Evolutionary conservation across 2,888 invertebrate species (phyloP).

Genomic region (Drosophila limbata): DNA sequence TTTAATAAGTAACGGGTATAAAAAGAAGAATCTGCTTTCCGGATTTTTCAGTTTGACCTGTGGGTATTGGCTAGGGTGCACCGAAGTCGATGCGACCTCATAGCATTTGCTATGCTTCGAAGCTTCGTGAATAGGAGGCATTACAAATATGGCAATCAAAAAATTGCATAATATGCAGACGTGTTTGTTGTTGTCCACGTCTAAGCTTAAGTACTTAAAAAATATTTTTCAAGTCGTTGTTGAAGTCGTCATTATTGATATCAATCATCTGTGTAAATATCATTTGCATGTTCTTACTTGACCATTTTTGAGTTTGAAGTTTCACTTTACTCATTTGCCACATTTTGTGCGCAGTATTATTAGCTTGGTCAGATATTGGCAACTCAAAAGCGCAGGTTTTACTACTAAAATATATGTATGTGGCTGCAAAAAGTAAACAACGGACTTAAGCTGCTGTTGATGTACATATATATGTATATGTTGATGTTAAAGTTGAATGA

Average conservation of each 20-base stretch:
- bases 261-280: slow-evolving; percentile 18
- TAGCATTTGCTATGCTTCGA: background rate
- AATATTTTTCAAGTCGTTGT: slow-evolving; percentile 46
- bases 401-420: slow-evolving; percentile 1
- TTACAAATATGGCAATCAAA: too few relatives aligned
- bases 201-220: slow-evolving; percentile 51
- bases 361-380: slow-evolving; percentile 27
- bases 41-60: too few relatives aligned
- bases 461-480: background rate
- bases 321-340: background rate
- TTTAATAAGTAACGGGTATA: too few relatives aligned
- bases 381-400: slow-evolving; percentile 7
- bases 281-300: background rate
- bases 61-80: background rate
- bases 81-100: background rate
- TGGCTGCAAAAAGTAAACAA: background rate
- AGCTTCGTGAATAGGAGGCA: background rate
- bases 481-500: slow-evolving; percentile 47
- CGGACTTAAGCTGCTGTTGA: background rate
- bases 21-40: too few relatives aligned
- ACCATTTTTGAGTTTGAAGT: background rate
- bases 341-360: background rate
- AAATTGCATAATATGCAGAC: too few relatives aligned
- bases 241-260: slow-evolving; percentile 8
- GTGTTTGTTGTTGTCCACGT: slow-evolving; percentile 17